phyloP scores from a whole-genome alignment of 2,113 vertebrate species.

The Ammospiza nelsoni region DNA sequence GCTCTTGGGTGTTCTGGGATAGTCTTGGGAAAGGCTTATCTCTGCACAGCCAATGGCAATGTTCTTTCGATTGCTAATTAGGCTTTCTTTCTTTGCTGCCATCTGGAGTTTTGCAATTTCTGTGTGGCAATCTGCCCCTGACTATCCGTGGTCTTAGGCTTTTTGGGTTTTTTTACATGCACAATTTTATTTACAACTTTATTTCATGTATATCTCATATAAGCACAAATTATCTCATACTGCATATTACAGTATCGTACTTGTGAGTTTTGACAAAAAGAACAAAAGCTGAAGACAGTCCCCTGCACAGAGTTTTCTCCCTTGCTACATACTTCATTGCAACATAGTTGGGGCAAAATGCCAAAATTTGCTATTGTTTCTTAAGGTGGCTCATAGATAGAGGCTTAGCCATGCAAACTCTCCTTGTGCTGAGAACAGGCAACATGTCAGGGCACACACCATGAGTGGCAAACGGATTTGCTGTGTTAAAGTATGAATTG shows the following conservation, averaged over 20 bases:
- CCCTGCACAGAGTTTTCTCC: neutral
- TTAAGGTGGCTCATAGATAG: neutral
- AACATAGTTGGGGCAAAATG: neutral
- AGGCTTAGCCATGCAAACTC: neutral
- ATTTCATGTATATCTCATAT: too few species aligned
- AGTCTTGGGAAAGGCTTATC: too few species aligned
- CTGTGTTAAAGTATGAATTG: neutral
- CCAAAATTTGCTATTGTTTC: neutral
- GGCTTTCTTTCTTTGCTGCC: too few species aligned
- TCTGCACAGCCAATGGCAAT: too few species aligned
- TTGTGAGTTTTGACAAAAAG: neutral
- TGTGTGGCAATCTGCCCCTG: too few species aligned
- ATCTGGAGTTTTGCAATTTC: too few species aligned
- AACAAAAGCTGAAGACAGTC: neutral
- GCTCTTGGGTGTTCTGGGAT: too few species aligned
- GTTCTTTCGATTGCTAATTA: too few species aligned
- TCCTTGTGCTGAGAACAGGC: rapidly evolving
- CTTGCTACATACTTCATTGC: rapidly evolving
- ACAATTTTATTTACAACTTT: too few species aligned
- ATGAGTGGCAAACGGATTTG: rapidly evolving
- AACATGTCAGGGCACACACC: neutral
- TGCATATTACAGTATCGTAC: neutral
- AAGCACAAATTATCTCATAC: too few species aligned
- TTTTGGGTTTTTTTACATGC: too few species aligned
- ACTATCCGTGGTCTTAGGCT: too few species aligned